Evolutionary conservation across 2,797 vertebrate genomes (phyloP).

Genomic region (Rhinatrema bivittatum): DNA sequence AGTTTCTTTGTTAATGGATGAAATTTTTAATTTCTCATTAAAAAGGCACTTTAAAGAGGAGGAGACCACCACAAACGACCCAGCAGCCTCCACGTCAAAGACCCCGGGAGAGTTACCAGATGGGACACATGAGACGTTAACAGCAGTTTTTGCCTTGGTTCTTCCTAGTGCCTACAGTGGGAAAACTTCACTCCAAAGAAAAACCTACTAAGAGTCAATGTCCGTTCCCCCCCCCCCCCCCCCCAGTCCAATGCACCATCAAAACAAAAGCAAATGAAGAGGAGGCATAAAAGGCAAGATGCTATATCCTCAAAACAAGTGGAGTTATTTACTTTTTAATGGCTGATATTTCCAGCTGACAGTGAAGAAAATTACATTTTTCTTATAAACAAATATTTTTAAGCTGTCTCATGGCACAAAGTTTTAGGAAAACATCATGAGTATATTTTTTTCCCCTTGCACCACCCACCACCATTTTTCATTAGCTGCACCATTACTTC

Average conservation of each 20-base stretch:
- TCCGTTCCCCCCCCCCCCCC: too few species aligned
- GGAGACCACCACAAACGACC: constrained; percentile 61
- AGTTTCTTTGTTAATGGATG: background rate
- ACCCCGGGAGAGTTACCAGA: constrained; percentile 77
- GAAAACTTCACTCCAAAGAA: constrained; percentile 96
- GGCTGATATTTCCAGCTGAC: constrained; percentile 52
- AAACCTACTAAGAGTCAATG: constrained; percentile 71
- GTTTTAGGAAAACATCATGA: constrained; percentile 33
- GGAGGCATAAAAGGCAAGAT: constrained; percentile 56
- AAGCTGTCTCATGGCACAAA: constrained; percentile 46
- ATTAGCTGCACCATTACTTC: constrained; percentile 59
- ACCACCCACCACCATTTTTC: constrained; percentile 42
- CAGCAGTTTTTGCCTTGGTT: constrained; percentile 75
- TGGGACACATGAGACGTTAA: constrained; percentile 85
- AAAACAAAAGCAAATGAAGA: constrained; percentile 53
- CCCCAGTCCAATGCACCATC: too few species aligned
- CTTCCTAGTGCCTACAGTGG: constrained; percentile 91
- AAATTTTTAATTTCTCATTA: constrained; percentile 20
- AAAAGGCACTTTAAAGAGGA: constrained; percentile 90
- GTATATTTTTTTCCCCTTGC: constrained; percentile 37
- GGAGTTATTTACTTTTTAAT: constrained; percentile 48
- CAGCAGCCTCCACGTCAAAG: constrained; percentile 70
- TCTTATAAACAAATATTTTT: constrained; percentile 48
- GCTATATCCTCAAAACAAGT: constrained; percentile 54
- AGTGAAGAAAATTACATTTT: constrained; percentile 47